These are phyloP conservation scores for Cinclus mexicanus DNA, from an alignment of 2,113 vertebrate genomes.

Conservation along the genomic window DNA sequence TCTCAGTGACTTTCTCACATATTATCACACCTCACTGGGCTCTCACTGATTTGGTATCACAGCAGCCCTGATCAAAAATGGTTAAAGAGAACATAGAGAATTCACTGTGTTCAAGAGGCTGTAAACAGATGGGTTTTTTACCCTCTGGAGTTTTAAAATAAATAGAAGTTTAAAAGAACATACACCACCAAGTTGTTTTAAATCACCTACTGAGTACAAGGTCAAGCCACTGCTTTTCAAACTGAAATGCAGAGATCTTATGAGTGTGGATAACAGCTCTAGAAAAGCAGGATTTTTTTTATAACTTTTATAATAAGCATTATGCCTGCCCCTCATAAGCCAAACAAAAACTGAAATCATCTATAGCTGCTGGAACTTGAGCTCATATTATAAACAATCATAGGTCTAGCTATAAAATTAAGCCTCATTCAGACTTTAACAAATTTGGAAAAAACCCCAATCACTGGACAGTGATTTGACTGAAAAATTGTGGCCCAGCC, in stretches of 20 bases:
- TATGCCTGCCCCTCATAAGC: neutral
- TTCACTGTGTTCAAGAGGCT: neutral
- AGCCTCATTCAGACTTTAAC: neutral
- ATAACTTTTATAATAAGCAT: neutral
- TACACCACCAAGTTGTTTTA: neutral
- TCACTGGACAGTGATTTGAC: neutral
- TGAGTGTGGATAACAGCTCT: neutral
- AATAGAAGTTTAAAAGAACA: neutral
- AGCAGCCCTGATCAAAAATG: neutral
- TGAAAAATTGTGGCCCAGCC: neutral
- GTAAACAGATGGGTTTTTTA: neutral
- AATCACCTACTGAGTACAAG: neutral
- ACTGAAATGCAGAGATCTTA: neutral
- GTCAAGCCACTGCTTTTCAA: neutral
- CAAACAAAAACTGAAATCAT: neutral
- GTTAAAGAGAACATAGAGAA: neutral
- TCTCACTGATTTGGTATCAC: neutral
- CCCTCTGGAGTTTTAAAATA: neutral
- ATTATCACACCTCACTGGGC: neutral
- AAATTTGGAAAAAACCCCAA: rapidly evolving
- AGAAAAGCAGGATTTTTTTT: neutral
- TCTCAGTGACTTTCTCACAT: neutral
- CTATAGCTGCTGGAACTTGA: neutral
- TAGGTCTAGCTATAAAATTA: neutral
- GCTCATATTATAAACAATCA: neutral